Conservation (phyloP, 2,113 vertebrate genomes). For the Xyliphius kryptos region DNA sequence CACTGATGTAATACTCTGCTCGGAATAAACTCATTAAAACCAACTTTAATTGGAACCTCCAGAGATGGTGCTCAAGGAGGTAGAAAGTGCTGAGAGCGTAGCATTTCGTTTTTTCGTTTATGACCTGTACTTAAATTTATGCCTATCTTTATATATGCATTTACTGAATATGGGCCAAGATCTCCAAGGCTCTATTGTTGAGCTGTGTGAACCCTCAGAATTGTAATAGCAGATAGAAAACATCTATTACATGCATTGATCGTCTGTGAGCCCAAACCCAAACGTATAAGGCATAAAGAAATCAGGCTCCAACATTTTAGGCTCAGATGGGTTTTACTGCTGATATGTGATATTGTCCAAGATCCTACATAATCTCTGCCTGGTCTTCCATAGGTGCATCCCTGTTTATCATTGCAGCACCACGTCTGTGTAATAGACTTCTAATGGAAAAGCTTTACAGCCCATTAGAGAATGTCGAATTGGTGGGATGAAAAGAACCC, state of each 20-base stretch:
- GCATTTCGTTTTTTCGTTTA: constrained; percentile 2
- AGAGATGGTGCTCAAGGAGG: too few relatives aligned
- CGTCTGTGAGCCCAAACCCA: too few relatives aligned
- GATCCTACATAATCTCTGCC: too few relatives aligned
- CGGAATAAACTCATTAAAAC: too few relatives aligned
- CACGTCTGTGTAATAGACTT: constrained; percentile 9
- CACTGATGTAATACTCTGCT: too few relatives aligned
- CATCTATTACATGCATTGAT: too few relatives aligned
- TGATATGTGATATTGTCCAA: not conserved
- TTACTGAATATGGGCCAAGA: too few relatives aligned
- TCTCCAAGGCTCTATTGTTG: not conserved
- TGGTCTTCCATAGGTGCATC: not conserved
- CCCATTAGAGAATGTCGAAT: constrained; percentile 15
- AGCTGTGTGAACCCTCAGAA: not conserved
- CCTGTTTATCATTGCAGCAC: not conserved
- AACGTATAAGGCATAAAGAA: not conserved
- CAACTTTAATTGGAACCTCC: too few relatives aligned
- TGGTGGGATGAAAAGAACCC: constrained; percentile 15
- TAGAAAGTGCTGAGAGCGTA: not conserved
- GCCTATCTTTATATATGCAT: not conserved
- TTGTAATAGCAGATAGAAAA: too few relatives aligned
- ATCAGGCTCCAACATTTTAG: not conserved
- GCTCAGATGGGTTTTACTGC: not conserved
- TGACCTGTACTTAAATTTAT: constrained; percentile 5
- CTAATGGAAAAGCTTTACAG: constrained; percentile 1